Conservation (phyloP, 2,888 invertebrate species). For the Ichneumoninae sp. region DNA sequence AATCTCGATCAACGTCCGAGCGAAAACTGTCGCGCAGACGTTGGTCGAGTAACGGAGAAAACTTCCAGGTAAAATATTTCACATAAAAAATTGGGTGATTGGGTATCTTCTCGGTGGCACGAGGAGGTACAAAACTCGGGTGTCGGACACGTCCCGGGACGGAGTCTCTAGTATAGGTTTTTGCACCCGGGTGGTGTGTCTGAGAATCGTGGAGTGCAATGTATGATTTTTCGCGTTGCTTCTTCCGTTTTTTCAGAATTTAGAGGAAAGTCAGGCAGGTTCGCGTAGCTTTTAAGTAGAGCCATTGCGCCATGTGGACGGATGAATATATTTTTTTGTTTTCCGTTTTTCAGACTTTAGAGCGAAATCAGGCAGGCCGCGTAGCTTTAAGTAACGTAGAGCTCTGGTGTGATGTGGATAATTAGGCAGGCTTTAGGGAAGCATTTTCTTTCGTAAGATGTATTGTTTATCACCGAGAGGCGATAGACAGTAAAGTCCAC, state of each 20-base stretch:
- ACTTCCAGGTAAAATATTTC: background rate
- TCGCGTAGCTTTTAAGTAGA: too few relatives aligned
- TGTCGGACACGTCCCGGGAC: background rate
- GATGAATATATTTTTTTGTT: background rate
- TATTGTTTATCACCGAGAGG: background rate
- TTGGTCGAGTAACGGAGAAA: background rate
- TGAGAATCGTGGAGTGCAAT: too few relatives aligned
- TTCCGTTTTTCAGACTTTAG: background rate
- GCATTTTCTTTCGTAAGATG: background rate
- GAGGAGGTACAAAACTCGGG: background rate
- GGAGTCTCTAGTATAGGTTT: too few relatives aligned
- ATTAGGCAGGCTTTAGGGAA: background rate
- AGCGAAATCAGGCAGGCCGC: constrained; percentile 1
- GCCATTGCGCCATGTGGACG: background rate
- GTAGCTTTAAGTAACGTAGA: constrained; percentile 5
- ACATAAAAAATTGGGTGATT: background rate
- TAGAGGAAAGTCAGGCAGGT: too few relatives aligned
- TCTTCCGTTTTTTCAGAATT: background rate
- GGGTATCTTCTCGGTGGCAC: background rate
- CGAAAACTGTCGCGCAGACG: too few relatives aligned
- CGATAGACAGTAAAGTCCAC: background rate
- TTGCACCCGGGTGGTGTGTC: too few relatives aligned
- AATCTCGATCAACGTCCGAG: too few relatives aligned
- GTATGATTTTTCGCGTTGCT: background rate
- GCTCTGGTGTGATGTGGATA: background rate